Evolutionary conservation across 2,888 invertebrate species (phyloP).

Genomic region (Nesidiocoris tenuis): DNA sequence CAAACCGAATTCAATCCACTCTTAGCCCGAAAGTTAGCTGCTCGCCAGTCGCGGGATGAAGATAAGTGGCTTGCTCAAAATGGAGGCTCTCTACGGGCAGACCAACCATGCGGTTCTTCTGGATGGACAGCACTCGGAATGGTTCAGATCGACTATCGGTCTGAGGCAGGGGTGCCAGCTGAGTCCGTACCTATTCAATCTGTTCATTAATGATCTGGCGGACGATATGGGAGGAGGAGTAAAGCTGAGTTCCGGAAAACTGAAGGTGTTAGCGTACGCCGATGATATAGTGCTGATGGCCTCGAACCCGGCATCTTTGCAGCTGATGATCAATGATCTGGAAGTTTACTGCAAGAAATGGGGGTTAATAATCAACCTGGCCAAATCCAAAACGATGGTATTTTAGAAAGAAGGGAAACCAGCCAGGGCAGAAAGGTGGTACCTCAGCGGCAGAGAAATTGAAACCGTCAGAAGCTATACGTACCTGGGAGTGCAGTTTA

Average conservation of each 20-base stretch:
- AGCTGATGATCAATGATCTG: conserved; percentile 37
- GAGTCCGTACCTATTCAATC: conserved; percentile 15
- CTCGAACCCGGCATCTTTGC: conserved; percentile 18
- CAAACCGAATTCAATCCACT: background rate
- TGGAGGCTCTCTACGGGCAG: too few species aligned
- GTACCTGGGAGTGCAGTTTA: background rate
- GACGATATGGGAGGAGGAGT: conserved; percentile 31
- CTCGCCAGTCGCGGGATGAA: conserved; percentile 11
- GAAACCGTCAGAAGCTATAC: background rate
- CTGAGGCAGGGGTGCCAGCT: conserved; percentile 31
- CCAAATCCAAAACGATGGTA: conserved; percentile 42
- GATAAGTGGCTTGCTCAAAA: conserved; percentile 1
- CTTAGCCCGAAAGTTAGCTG: conserved; percentile 1
- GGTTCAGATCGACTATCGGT: conserved; percentile 1
- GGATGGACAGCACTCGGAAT: background rate
- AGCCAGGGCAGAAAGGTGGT: conserved; percentile 1
- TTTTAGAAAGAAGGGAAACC: conserved; percentile 35
- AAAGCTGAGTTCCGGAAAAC: background rate
- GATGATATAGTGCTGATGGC: conserved; percentile 30
- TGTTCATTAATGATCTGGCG: conserved; percentile 24
- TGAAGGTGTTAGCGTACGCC: conserved; percentile 36
- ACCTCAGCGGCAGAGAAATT: background rate
- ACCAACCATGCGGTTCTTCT: conserved; percentile 4
- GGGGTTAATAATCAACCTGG: conserved; percentile 35
- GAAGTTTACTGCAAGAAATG: conserved; percentile 37